These are phyloP conservation scores for Platerodrilus igneus DNA, from an alignment of 2,888 invertebrate genomes.

Conservation along the genomic window DNA sequence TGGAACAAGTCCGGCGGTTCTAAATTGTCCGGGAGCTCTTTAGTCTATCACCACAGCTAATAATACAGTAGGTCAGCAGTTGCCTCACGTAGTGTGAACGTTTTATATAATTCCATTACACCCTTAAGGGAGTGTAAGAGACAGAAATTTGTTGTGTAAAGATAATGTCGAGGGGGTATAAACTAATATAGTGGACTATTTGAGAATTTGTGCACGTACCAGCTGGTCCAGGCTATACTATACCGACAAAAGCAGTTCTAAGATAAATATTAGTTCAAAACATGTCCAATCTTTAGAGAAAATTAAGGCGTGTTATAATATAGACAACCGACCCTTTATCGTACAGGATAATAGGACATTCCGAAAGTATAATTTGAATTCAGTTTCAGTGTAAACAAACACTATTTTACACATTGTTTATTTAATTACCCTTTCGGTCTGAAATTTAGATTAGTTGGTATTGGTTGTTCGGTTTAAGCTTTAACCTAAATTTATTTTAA, in stretches of 20 bases:
- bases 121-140: slow-evolving; percentile 19
- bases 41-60: slow-evolving; percentile 30
- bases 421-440: no score
- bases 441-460: no score
- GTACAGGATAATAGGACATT: no score
- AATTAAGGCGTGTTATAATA: no score
- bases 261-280: slow-evolving; percentile 39
- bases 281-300: slow-evolving; percentile 27
- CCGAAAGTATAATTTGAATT: no score
- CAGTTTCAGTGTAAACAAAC: no score
- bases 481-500: no score
- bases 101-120: slow-evolving; percentile 27
- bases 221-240: slow-evolving; percentile 31
- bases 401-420: no score
- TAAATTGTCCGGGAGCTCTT: slow-evolving; percentile 25
- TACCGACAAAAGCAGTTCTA: slow-evolving; percentile 36
- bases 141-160: slow-evolving; percentile 28
- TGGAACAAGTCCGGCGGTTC: slow-evolving; percentile 16
- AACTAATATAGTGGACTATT: slow-evolving; percentile 40
- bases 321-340: no score
- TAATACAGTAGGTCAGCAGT: slow-evolving; percentile 19
- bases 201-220: slow-evolving; percentile 37
- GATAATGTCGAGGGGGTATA: slow-evolving; percentile 37
- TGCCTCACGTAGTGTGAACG: slow-evolving; percentile 20
- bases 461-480: no score